Evolutionary conservation across 2,113 vertebrate genomes (phyloP).

Genomic region (Hipposideros armiger): DNA sequence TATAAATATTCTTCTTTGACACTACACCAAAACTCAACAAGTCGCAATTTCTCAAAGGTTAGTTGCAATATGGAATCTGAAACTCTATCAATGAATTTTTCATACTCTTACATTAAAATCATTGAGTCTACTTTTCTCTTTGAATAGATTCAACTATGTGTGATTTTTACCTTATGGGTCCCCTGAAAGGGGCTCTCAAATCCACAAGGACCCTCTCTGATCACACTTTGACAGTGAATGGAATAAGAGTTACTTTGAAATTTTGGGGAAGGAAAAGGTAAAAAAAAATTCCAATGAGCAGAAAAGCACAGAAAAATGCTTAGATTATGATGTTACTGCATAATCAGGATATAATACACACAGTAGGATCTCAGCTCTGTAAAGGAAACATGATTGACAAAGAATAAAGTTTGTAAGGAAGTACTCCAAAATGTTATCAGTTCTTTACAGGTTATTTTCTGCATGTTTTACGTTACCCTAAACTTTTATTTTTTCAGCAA

Average conservation of each 20-base stretch:
- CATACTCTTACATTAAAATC: not conserved
- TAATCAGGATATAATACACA: not conserved
- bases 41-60: not conserved
- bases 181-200: not conserved
- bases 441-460: not conserved
- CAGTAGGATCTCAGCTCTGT: not conserved
- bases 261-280: not conserved
- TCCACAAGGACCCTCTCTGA: not conserved
- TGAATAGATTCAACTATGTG: not conserved
- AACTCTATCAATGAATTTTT: slow-evolving; percentile 25
- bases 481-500: slow-evolving; percentile 14
- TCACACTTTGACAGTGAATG: not conserved
- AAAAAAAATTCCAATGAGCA: not conserved
- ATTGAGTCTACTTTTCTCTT: not conserved
- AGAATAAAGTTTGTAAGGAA: not conserved
- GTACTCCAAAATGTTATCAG: not conserved
- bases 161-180: not conserved
- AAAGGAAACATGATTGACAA: not conserved
- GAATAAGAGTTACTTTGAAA: not conserved
- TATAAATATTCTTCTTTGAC: not conserved
- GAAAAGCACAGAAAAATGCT: not conserved
- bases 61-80: slow-evolving; percentile 14
- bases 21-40: not conserved
- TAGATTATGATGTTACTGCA: slow-evolving; percentile 1
- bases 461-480: not conserved